Evolutionary conservation across 1,140 invertebrate species (phyloP), one percentile per base, ranked within the genome.

Genomic region (Habropoda laboriosa): DNA sequence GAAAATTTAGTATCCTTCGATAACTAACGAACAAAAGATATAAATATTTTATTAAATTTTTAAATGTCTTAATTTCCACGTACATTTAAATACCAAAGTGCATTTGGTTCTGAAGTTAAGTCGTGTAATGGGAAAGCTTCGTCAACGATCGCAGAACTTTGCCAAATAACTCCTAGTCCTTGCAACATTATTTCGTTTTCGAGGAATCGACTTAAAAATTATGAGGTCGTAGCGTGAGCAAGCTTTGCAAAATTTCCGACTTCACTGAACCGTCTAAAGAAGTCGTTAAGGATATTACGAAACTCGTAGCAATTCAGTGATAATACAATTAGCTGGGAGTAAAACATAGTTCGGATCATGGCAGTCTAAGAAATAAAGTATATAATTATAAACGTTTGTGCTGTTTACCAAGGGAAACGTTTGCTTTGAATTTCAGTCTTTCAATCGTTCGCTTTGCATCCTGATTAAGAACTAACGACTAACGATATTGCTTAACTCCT

Each of bases 401-500:
- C 21, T 72, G 6, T 49, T 5, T 73, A 8, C 21, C 1, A n/a
- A 30, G n/a, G n/a, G 3, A 4, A 57, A 40, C 24, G 21, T 51
- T 67, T 57, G n/a, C 24, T 21, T 58, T 32, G 53, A 27, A 84
- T 67, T 66, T 83, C 42, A 49, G 55, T 68, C 67, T 53, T 77
- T 55, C 6, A 27, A 0, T 18, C 4, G 1, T 42, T 3, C 21
- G 27, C 7, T 42, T 51, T 51, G 21, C 18, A n/a, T 7, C 10
- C 3, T 27, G 0, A 30, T 1, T n/a, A 49, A 49, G 47, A 49
- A 49, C 16, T 18, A 3, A 49, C n/a, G 47, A 49, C 47, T 6
- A 12, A 18, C 47, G 47, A 49, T 21, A n/a, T n/a, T n/a, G n/a
- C n/a, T n/a, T n/a, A n/a, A n/a, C n/a, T n/a, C n/a, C n/a, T n/a